These are phyloP conservation scores for Phodopus roborovskii DNA, from an alignment of 2,113 vertebrate species.

Conservation along the genomic window DNA sequence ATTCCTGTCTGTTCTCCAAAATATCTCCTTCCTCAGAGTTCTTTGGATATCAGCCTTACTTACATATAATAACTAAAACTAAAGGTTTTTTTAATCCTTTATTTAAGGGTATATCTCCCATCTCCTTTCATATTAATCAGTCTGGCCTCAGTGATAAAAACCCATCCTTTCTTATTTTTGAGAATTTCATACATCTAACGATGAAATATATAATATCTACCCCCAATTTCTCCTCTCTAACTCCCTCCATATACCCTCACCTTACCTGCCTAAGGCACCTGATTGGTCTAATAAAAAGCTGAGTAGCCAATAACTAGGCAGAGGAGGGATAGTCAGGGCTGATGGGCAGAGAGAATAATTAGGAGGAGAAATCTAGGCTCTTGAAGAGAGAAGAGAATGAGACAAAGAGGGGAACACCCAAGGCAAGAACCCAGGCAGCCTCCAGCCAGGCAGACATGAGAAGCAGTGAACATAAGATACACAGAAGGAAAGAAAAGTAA, in stretches of 20 bases:
- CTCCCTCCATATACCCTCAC: background rate
- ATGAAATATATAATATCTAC: background rate
- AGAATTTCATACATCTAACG: background rate
- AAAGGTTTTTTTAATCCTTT: slow-evolving; percentile 38
- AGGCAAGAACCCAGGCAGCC: background rate
- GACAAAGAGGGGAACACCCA: background rate
- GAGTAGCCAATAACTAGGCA: background rate
- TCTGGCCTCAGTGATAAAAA: background rate
- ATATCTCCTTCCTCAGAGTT: slow-evolving; percentile 52
- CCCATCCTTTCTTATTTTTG: background rate
- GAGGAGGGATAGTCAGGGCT: background rate
- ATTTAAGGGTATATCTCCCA: slow-evolving; percentile 3
- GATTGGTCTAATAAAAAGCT: background rate
- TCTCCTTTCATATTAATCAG: background rate
- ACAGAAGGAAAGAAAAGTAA: background rate
- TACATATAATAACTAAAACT: slow-evolving; percentile 8
- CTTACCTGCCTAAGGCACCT: background rate
- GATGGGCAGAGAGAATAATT: background rate
- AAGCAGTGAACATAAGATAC: background rate
- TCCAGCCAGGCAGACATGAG: background rate
- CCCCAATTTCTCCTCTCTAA: background rate
- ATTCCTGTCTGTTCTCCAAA: slow-evolving; percentile 70
- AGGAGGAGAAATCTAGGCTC: background rate
- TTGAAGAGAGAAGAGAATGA: background rate
- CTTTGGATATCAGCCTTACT: slow-evolving; percentile 16